Evolutionary conservation across 1,140 invertebrate species (phyloP).

Genomic region (Forficula auricularia): DNA sequence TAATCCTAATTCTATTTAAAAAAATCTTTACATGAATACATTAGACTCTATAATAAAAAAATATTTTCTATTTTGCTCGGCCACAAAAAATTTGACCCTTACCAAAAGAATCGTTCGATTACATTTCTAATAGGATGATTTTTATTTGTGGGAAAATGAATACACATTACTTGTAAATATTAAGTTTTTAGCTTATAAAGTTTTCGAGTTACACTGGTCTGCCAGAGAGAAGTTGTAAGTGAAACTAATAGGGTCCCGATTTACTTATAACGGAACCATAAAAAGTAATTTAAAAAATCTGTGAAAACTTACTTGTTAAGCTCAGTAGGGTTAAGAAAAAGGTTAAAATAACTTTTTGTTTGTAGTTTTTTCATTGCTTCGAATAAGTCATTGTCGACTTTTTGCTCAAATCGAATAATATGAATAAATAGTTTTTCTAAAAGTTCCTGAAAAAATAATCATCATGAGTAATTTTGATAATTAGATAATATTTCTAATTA

Average conservation of each 20-base stretch:
- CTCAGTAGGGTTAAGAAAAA: constrained; percentile 46
- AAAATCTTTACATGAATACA: too few relatives aligned
- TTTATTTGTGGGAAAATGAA: too few relatives aligned
- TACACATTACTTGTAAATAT: too few relatives aligned
- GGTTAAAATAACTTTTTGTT: constrained; percentile 53
- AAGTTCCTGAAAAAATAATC: constrained; percentile 7
- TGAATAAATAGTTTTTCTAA: constrained; percentile 8
- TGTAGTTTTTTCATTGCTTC: constrained; percentile 45
- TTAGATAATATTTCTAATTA: background rate
- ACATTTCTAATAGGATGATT: too few relatives aligned
- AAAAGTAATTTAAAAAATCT: constrained; percentile 5
- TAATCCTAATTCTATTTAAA: too few relatives aligned
- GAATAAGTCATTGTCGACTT: constrained; percentile 39
- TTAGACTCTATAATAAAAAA: too few relatives aligned
- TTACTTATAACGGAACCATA: background rate
- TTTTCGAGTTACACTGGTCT: too few relatives aligned
- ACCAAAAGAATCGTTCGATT: too few relatives aligned
- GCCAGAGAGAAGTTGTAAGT: background rate
- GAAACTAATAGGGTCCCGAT: background rate
- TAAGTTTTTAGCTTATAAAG: too few relatives aligned
- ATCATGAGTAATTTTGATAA: constrained; percentile 6
- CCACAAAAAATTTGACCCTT: too few relatives aligned
- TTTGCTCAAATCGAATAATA: constrained; percentile 8
- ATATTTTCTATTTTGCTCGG: too few relatives aligned
- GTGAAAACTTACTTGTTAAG: constrained; percentile 38